Evolutionary conservation across 1,140 invertebrate genomes (phyloP).

Genomic region (Colletes gigas): DNA sequence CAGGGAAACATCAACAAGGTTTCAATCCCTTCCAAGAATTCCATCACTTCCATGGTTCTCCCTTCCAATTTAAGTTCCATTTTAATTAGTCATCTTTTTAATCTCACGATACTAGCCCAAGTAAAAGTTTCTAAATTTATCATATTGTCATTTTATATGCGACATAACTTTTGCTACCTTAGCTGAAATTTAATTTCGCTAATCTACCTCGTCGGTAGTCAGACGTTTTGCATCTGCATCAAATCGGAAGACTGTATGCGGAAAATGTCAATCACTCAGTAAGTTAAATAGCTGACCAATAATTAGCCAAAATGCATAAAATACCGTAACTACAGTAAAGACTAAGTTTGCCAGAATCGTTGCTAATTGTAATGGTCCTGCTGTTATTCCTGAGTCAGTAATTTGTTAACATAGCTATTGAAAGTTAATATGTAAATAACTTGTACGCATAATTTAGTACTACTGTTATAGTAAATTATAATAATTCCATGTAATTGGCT

Average conservation of each 20-base stretch:
- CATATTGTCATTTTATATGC: neutral
- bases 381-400: neutral
- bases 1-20: constrained; percentile 84
- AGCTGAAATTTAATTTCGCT: constrained; percentile 41
- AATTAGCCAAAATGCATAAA: neutral
- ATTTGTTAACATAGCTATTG: neutral
- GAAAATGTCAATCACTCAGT: constrained; percentile 28
- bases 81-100: constrained; percentile 84
- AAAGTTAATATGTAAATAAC: constrained; percentile 15
- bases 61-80: constrained; percentile 98
- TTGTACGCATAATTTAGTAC: neutral
- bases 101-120: constrained; percentile 44
- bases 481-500: constrained; percentile 8
- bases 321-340: neutral
- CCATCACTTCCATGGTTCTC: constrained; percentile 92
- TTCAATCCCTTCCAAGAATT: constrained; percentile 92
- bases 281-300: constrained; percentile 24
- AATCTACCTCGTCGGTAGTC: constrained; percentile 54
- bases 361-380: neutral
- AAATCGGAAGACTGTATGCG: constrained; percentile 19
- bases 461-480: constrained; percentile 18
- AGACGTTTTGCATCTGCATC: constrained; percentile 25
- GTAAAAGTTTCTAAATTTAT: constrained; percentile 40
- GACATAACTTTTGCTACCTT: constrained; percentile 27
- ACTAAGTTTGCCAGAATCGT: neutral